phyloP scores from a whole-genome alignment of 35 echinoderm and acorn worm genomes.

The Apostichopus parvimensis region DNA sequence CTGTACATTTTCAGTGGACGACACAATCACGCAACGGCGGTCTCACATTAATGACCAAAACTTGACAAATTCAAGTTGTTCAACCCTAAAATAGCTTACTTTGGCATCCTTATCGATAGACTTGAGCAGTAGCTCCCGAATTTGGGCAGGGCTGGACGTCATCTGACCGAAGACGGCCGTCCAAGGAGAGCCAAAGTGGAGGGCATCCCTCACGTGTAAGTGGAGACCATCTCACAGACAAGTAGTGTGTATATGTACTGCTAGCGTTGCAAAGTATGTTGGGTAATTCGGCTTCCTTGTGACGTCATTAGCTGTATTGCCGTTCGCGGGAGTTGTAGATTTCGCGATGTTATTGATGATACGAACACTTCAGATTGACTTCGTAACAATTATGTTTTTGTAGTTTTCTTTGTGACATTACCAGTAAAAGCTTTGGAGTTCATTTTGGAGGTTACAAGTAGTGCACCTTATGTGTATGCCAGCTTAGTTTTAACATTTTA shows the following conservation, averaged over 20 bases:
- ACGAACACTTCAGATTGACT: too few relatives aligned
- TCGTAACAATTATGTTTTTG: too few relatives aligned
- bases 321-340: constrained; percentile 37
- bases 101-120: constrained; percentile 89
- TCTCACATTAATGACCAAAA: constrained; percentile 33
- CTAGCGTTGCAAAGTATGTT: constrained; percentile 37
- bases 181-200: constrained; percentile 80
- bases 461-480: too few relatives aligned
- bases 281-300: constrained; percentile 48
- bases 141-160: constrained; percentile 94
- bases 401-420: too few relatives aligned
- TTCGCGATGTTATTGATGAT: too few relatives aligned
- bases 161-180: constrained; percentile 89
- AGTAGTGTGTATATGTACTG: not conserved
- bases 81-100: constrained; percentile 68
- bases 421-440: too few relatives aligned
- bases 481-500: too few relatives aligned
- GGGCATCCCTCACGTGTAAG: constrained; percentile 71
- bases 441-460: too few relatives aligned
- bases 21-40: constrained; percentile 25
- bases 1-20: constrained; percentile 69
- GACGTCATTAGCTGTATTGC: constrained; percentile 32
- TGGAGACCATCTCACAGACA: constrained; percentile 45
- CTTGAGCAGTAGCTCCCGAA: constrained; percentile 94
- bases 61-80: not conserved